Conservation (phyloP, 1,140 invertebrate genomes). For the Cyclargus thomasi region DNA sequence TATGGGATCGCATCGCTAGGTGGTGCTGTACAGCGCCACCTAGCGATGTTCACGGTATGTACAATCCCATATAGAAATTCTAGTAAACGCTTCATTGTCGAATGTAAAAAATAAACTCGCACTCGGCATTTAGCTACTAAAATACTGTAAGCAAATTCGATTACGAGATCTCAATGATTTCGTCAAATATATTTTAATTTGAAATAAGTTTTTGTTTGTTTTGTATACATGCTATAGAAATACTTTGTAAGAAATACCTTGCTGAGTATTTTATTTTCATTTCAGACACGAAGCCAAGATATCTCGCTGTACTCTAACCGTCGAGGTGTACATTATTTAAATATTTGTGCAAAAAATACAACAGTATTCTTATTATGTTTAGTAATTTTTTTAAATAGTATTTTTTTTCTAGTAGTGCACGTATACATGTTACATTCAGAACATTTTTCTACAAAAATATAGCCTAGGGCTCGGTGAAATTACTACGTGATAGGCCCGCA, state of each 20-base stretch:
- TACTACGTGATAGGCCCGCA: not conserved
- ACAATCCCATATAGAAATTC: no score
- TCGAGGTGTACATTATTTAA: not conserved
- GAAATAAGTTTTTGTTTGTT: not conserved
- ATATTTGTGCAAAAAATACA: constrained; percentile 6
- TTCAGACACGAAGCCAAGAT: not conserved
- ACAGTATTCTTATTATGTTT: not conserved
- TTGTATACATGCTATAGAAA: no score
- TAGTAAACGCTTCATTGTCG: no score
- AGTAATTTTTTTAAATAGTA: not conserved
- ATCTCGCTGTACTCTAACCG: not conserved
- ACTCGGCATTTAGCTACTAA: not conserved
- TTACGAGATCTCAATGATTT: not conserved
- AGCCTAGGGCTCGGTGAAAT: not conserved
- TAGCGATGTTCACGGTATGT: no score
- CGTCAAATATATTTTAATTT: not conserved
- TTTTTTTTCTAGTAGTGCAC: not conserved
- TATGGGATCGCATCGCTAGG: no score
- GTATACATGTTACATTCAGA: not conserved
- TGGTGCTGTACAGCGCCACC: no score
- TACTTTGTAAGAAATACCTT: not conserved
- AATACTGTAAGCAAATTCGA: not conserved
- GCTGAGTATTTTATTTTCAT: not conserved
- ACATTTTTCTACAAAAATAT: constrained; percentile 5
- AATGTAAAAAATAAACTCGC: not conserved